Percentiles rank a stretch among this genome's conserved stretches.
phyloP scores from a whole-genome alignment of 2,113 vertebrate genomes.

The Odocoileus hemionus region DNA sequence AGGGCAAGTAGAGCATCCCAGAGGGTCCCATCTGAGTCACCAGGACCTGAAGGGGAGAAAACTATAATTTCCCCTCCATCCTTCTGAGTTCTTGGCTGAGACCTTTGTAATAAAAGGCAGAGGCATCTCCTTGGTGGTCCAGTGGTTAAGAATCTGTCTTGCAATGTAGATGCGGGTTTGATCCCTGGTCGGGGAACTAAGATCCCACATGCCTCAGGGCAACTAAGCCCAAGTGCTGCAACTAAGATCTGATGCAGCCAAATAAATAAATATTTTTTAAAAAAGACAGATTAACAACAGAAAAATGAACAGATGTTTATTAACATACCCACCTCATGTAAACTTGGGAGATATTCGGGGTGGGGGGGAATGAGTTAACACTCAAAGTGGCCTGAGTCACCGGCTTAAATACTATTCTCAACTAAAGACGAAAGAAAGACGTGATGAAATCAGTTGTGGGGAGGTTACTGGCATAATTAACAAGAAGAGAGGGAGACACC shows the following conservation, averaged over 20 bases:
- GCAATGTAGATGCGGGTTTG: background rate
- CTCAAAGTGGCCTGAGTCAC: background rate
- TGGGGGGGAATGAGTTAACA: background rate
- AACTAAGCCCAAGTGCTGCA: background rate
- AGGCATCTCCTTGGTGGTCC: background rate
- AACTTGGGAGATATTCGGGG: background rate
- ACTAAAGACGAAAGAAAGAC: background rate
- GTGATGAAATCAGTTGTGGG: background rate
- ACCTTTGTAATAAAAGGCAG: background rate
- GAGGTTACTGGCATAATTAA: background rate
- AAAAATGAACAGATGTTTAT: background rate
- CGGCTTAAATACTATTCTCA: background rate
- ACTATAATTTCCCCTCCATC: background rate
- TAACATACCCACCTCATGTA: background rate
- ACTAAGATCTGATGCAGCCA: background rate
- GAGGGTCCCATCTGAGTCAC: background rate
- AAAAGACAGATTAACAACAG: background rate
- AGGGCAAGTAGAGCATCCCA: background rate
- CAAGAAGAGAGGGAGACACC: background rate
- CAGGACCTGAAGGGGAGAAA: background rate
- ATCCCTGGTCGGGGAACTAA: background rate
- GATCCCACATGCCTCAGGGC: background rate
- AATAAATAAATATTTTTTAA: background rate
- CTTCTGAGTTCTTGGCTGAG: background rate
- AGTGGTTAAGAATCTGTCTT: background rate